Percentiles rank a stretch among this genome's conserved stretches.
These are phyloP conservation scores for Psittacula echo DNA, from an alignment of 2,797 vertebrate species.

Conservation along the genomic window DNA sequence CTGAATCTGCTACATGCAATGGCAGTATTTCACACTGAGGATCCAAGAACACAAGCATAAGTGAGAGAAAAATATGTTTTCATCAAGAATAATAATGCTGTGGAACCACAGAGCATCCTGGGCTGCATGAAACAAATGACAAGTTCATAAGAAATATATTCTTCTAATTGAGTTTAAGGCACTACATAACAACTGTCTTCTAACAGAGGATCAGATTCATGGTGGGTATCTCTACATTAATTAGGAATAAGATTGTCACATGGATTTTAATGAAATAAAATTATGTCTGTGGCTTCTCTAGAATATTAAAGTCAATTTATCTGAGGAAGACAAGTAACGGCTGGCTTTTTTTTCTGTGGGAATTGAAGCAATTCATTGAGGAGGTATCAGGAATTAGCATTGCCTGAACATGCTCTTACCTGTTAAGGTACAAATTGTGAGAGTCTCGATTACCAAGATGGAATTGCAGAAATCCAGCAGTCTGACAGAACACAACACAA, in stretches of 20 bases:
- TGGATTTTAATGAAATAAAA: conserved; percentile 40
- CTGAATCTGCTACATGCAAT: neutral
- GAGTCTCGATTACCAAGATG: neutral
- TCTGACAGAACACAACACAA: neutral
- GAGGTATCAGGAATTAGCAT: neutral
- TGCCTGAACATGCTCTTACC: neutral
- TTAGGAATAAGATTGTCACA: conserved; percentile 6
- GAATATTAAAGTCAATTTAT: conserved; percentile 52
- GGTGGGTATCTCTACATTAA: conserved; percentile 2
- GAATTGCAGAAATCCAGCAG: conserved; percentile 21
- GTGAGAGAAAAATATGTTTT: neutral
- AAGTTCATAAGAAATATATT: conserved; percentile 16
- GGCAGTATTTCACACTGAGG: neutral
- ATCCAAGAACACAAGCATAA: neutral
- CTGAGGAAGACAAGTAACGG: conserved; percentile 21
- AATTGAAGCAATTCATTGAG: neutral
- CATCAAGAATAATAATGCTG: neutral
- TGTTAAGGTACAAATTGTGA: neutral
- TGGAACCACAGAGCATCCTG: neutral
- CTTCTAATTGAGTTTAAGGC: conserved; percentile 38
- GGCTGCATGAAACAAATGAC: conserved; percentile 9
- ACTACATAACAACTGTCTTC: conserved; percentile 38
- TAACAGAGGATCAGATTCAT: conserved; percentile 5
- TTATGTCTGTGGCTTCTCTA: conserved; percentile 3
- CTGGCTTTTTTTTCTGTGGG: neutral